Base-by-base conservation (phyloP, 2,888 invertebrate genomes). In the Actias luna region DNA sequence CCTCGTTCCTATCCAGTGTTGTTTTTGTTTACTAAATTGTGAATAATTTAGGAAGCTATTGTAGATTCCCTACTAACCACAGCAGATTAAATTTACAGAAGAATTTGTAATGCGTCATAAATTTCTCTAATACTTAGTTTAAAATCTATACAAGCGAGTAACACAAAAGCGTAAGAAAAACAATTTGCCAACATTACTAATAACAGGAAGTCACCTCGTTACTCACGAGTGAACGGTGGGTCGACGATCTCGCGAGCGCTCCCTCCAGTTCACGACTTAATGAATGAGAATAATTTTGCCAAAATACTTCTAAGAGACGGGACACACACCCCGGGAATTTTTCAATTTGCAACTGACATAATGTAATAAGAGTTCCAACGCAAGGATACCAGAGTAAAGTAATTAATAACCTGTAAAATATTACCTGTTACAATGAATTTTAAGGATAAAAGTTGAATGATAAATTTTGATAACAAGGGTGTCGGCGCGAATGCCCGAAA, bases 271-370 rank as follows among this genome's bases (percentile, higher is more conserved):
- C 83, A 85, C 87, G 81, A 88, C 89, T 91, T 92, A 92, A 92
- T 91, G 91, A 92, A 91, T 89, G 91, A 89, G 89, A 89, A 91
- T 92, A 91, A 92, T 91, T 92, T 89, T 88, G 89, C 85, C 91
- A 91, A 92, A 92, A 92, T 90, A 90, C 91, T 91, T 90, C 83
- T 86, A 82, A 84, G 89, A 86, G 88, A 85, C 88, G 92, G 89
- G 90, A 92, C 91, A 91, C 88, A 91, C 89, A 89, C 90, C 85
- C 84, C 87, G 89, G 90, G 91, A 92, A 92, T 92, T 92, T 92
- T 92, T 92, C 91, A 92, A 92, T 92, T 92, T 91, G 89, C 89
- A 88, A 89, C 92, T 90, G 89, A 92, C 89, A 89, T 92, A 90
- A 91, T 90, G 89, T 91, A 88, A 92, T 92, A 91, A 92, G 91